phyloP scores from a whole-genome alignment of 30 jellyfish, hydroid and myxozoan genomes.

The Pseudorhiza aurosa region DNA sequence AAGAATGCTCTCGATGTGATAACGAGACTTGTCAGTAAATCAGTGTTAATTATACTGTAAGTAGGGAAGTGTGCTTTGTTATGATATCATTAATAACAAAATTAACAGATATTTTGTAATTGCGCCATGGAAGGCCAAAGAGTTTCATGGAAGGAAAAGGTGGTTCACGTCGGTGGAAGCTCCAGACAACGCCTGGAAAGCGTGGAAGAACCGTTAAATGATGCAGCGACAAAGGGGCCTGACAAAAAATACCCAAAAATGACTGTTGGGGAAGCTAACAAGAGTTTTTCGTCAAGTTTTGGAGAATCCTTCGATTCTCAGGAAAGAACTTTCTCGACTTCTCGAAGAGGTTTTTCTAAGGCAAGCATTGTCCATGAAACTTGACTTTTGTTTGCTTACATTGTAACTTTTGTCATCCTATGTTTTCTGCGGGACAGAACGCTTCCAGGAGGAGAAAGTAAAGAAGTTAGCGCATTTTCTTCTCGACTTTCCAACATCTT shows the following conservation, averaged over 20 bases:
- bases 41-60: too few relatives aligned
- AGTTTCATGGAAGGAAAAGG: background rate
- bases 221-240: background rate
- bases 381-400: too few relatives aligned
- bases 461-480: too few relatives aligned
- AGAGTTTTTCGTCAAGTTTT: conserved; percentile 15
- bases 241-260: background rate
- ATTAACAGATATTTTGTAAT: background rate
- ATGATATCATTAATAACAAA: background rate
- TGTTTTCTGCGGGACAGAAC: too few relatives aligned
- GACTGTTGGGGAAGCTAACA: background rate
- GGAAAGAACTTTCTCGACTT: too few relatives aligned
- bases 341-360: too few relatives aligned
- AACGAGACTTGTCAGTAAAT: too few relatives aligned
- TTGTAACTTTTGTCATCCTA: too few relatives aligned
- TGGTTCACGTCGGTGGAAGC: background rate
- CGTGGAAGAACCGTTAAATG: background rate
- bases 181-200: background rate
- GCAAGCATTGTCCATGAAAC: background rate
- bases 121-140: background rate
- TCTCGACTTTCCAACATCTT: too few relatives aligned
- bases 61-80: background rate
- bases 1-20: too few relatives aligned
- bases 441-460: too few relatives aligned
- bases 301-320: conserved; percentile 33